Conservation (phyloP, 2,888 invertebrate genomes). For the Lithophane socia region DNA sequence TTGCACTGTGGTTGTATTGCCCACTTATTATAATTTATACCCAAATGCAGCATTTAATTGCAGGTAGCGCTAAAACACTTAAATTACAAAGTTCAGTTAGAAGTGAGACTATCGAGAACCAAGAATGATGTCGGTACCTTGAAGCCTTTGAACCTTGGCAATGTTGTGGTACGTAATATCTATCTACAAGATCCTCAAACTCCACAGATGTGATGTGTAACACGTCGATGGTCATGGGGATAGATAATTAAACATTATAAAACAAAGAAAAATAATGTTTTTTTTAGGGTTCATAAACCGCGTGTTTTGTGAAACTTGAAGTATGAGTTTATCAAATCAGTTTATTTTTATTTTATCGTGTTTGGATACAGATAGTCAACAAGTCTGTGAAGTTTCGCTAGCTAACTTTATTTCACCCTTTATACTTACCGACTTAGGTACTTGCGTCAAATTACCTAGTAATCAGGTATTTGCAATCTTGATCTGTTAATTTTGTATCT, state of each 20-base stretch:
- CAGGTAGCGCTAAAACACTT: conserved; percentile 89
- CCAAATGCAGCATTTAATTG: conserved; percentile 56
- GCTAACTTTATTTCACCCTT: neutral
- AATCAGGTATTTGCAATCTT: neutral
- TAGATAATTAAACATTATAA: neutral
- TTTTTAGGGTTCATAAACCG: neutral
- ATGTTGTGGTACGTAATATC: conserved; percentile 77
- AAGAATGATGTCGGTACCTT: conserved; percentile 77
- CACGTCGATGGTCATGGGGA: neutral
- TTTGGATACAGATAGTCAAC: neutral
- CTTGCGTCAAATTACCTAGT: too few species aligned
- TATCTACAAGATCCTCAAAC: neutral
- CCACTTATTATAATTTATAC: neutral
- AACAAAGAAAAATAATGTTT: neutral
- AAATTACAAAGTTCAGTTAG: conserved; percentile 89
- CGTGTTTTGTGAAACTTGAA: neutral
- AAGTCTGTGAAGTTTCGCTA: neutral
- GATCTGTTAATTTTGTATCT: neutral
- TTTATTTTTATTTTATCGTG: neutral
- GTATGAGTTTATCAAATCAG: neutral
- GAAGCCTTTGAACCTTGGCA: conserved; percentile 74
- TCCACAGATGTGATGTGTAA: neutral
- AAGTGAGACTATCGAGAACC: conserved; percentile 85
- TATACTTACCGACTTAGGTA: neutral
- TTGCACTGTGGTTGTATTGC: neutral